These are phyloP conservation scores for Polyploca ridens DNA, from an alignment of 2,888 invertebrate genomes.

Conservation along the genomic window DNA sequence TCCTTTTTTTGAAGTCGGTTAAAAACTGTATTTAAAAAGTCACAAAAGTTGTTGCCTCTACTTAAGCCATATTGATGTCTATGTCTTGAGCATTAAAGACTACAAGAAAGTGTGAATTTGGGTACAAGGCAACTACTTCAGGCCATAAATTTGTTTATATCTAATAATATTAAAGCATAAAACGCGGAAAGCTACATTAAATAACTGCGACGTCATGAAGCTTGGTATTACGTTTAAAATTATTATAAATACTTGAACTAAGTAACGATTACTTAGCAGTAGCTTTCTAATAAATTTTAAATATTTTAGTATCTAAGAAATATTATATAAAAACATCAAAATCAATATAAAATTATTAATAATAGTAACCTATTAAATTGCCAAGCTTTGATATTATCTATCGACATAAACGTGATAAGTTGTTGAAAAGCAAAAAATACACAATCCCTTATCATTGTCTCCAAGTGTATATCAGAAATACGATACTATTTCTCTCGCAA, in stretches of 20 bases:
- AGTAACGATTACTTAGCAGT: too few relatives aligned
- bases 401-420: too few relatives aligned
- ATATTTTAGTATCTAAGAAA: too few relatives aligned
- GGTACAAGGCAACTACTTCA: conserved; percentile 1
- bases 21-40: too few relatives aligned
- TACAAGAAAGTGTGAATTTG: background rate
- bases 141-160: conserved; percentile 33
- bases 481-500: conserved; percentile 27
- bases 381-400: too few relatives aligned
- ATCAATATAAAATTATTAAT: too few relatives aligned
- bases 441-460: conserved; percentile 14
- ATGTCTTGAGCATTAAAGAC: background rate
- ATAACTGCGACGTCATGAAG: conserved; percentile 27
- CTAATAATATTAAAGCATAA: conserved; percentile 34
- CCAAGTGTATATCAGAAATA: conserved; percentile 30
- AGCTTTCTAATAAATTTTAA: too few relatives aligned
- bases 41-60: background rate
- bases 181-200: conserved; percentile 35
- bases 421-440: background rate
- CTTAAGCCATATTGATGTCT: background rate
- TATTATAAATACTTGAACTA: background rate
- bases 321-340: too few relatives aligned
- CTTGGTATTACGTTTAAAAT: too few relatives aligned
- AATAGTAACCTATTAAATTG: too few relatives aligned
- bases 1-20: too few relatives aligned